These are phyloP conservation scores for Philopotamus ludificatus DNA, from an alignment of 1,140 invertebrate genomes.

Conservation along the genomic window DNA sequence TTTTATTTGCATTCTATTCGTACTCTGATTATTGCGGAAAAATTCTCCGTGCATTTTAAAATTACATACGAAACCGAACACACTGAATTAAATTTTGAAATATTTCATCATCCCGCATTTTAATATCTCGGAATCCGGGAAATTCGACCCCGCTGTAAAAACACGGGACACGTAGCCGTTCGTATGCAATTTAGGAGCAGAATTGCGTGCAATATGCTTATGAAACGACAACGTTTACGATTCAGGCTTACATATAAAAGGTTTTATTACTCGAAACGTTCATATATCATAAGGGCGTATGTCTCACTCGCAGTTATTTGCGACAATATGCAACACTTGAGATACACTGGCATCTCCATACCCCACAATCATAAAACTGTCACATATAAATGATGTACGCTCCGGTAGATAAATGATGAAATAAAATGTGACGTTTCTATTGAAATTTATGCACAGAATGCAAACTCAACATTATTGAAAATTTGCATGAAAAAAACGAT, in stretches of 20 bases:
- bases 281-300: constrained; percentile 10
- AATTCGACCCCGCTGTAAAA: not conserved
- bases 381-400: constrained; percentile 10
- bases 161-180: not conserved
- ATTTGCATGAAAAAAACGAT: too few species aligned
- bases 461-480: not conserved
- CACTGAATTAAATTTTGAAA: not conserved
- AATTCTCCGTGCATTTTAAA: too few species aligned
- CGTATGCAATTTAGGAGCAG: constrained; percentile 5
- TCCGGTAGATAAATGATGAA: not conserved
- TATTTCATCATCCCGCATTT: not conserved
- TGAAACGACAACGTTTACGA: constrained; percentile 8
- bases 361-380: not conserved
- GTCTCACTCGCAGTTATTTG: constrained; percentile 2
- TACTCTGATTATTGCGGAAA: too few species aligned
- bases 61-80: too few species aligned
- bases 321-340: not conserved
- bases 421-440: not conserved
- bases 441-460: not conserved
- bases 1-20: too few species aligned
- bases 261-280: constrained; percentile 21
- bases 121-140: not conserved
- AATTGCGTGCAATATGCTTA: not conserved
- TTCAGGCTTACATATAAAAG: constrained; percentile 11
- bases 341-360: too few species aligned